Evolutionary conservation across 2,888 invertebrate species (phyloP).

Genomic region (Dryocosmus kuriphilus): DNA sequence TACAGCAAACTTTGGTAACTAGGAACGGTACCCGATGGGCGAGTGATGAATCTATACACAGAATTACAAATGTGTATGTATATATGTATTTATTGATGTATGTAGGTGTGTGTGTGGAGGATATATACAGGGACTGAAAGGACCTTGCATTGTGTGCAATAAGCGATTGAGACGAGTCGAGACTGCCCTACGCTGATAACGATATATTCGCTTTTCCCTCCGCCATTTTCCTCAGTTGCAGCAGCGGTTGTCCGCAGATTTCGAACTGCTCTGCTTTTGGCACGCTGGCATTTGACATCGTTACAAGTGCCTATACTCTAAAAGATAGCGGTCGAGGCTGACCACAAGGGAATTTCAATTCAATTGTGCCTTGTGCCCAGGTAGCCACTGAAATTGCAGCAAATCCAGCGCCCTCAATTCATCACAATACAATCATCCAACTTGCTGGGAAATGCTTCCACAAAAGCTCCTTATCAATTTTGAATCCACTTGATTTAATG

Average conservation of each 20-base stretch:
- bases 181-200: conserved; percentile 65
- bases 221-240: conserved; percentile 48
- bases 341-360: conserved; percentile 44
- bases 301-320: conserved; percentile 45
- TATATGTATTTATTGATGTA: too few relatives aligned
- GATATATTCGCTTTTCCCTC: conserved; percentile 56
- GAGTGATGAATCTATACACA: conserved; percentile 41
- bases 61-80: conserved; percentile 18
- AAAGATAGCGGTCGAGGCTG: conserved; percentile 46
- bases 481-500: background rate
- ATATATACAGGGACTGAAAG: conserved; percentile 46
- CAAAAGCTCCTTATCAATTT: background rate
- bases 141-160: conserved; percentile 52
- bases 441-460: background rate
- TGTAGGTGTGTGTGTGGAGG: background rate
- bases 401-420: conserved; percentile 14
- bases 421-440: conserved; percentile 18
- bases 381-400: background rate
- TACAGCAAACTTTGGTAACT: conserved; percentile 61
- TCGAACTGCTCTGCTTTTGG: conserved; percentile 52
- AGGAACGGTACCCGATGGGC: conserved; percentile 49
- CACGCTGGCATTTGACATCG: conserved; percentile 55
- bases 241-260: conserved; percentile 55
- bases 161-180: conserved; percentile 54
- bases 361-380: conserved; percentile 38